phyloP scores from a whole-genome alignment of 2,797 vertebrate species.

The Mallotus villosus region DNA sequence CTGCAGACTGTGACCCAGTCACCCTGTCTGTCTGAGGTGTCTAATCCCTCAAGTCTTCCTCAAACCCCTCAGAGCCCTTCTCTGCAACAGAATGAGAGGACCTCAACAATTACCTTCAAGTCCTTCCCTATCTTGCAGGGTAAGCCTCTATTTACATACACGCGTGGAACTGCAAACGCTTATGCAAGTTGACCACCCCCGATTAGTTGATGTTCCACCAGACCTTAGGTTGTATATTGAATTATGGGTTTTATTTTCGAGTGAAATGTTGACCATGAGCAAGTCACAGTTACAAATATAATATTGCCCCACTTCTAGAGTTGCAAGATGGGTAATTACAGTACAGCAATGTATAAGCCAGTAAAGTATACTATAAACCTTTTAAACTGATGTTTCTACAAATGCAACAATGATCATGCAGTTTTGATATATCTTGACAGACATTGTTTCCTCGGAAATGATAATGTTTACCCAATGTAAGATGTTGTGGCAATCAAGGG shows the following conservation, averaged over 20 bases:
- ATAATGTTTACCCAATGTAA: no score
- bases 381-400: no score
- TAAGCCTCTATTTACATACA: slow-evolving; percentile 71
- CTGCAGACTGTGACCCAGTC: slow-evolving; percentile 46
- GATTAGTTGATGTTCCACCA: slow-evolving; percentile 36
- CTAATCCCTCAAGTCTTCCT: slow-evolving; percentile 60
- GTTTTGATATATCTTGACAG: no score
- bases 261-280: background rate
- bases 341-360: no score
- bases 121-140: slow-evolving; percentile 50
- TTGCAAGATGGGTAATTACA: no score
- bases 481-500: no score
- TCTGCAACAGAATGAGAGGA: slow-evolving; percentile 46
- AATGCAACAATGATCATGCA: no score
- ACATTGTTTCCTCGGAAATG: no score
- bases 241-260: slow-evolving; percentile 32
- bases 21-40: slow-evolving; percentile 36
- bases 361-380: no score
- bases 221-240: slow-evolving; percentile 23
- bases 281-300: no score
- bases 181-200: slow-evolving; percentile 11
- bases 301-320: no score
- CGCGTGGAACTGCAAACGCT: slow-evolving; percentile 50
- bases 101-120: slow-evolving; percentile 68
- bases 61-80: slow-evolving; percentile 40